phyloP scores from a whole-genome alignment of 2,888 invertebrate genomes.

The Pammene aurita region DNA sequence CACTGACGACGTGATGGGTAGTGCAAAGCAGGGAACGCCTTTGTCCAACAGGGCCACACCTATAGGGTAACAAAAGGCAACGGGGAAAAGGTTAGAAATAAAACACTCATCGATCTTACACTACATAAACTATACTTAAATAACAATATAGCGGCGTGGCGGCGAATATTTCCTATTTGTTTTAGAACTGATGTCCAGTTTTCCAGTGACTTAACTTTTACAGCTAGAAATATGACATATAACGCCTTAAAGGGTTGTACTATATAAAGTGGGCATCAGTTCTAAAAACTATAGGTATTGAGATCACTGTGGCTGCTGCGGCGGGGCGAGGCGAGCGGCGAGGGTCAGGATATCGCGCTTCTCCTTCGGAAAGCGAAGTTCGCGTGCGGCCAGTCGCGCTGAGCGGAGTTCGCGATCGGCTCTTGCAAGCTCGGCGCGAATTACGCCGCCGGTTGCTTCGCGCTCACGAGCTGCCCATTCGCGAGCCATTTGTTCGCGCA shows the following conservation, averaged over 20 bases:
- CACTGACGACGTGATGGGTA: no score
- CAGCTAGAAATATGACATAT: no score
- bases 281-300: conserved; percentile 52
- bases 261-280: not conserved
- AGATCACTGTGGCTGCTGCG: conserved; percentile 76
- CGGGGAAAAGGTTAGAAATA: conserved; percentile 47
- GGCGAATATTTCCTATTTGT: conserved; percentile 20
- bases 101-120: conserved; percentile 64
- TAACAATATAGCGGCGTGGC: conserved; percentile 64
- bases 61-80: no score
- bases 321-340: conserved; percentile 91
- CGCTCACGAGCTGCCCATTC: conserved; percentile 93
- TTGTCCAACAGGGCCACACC: no score
- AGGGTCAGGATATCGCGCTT: conserved; percentile 96
- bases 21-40: no score
- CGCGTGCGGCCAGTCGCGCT: conserved; percentile 94
- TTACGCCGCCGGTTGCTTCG: conserved; percentile 83
- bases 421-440: conserved; percentile 90
- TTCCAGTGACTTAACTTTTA: not conserved
- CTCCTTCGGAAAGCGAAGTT: conserved; percentile 96
- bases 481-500: conserved; percentile 97
- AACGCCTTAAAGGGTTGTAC: no score
- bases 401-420: conserved; percentile 94
- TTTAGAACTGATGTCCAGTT: conserved; percentile 7
- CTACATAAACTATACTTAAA: conserved; percentile 73